These are phyloP conservation scores for Sebastes diploproa DNA, from an alignment of 2,797 vertebrate genomes.

Conservation along the genomic window DNA sequence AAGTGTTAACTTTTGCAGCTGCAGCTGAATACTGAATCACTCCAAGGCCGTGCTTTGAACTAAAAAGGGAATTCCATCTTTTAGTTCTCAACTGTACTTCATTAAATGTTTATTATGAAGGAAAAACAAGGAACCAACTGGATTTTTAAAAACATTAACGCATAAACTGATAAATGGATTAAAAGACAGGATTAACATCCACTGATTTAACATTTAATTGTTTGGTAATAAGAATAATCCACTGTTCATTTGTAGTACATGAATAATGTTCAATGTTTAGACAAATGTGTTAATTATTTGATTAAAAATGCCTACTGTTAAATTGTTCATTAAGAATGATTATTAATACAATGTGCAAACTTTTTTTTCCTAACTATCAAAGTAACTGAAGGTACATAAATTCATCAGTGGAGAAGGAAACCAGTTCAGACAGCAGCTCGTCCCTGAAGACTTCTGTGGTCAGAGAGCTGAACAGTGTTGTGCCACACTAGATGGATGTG, in stretches of 20 bases:
- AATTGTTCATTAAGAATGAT: neutral
- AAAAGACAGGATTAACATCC: neutral
- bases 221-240: neutral
- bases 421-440: constrained; percentile 59
- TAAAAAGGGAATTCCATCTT: neutral
- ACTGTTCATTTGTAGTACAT: neutral
- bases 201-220: neutral
- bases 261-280: neutral
- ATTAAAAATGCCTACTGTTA: neutral
- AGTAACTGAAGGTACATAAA: neutral
- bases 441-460: constrained; percentile 64
- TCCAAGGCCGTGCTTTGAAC: neutral
- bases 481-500: constrained; percentile 47
- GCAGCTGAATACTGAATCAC: neutral
- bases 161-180: neutral
- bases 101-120: neutral
- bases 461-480: constrained; percentile 50
- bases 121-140: neutral
- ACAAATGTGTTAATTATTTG: neutral
- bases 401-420: constrained; percentile 38
- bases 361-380: neutral
- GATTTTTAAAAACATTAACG: neutral
- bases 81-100: neutral
- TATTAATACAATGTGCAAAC: neutral
- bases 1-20: neutral